These are phyloP conservation scores for Ambastaia sidthimunki DNA, from an alignment of 2,797 vertebrate genomes.

Conservation along the genomic window DNA sequence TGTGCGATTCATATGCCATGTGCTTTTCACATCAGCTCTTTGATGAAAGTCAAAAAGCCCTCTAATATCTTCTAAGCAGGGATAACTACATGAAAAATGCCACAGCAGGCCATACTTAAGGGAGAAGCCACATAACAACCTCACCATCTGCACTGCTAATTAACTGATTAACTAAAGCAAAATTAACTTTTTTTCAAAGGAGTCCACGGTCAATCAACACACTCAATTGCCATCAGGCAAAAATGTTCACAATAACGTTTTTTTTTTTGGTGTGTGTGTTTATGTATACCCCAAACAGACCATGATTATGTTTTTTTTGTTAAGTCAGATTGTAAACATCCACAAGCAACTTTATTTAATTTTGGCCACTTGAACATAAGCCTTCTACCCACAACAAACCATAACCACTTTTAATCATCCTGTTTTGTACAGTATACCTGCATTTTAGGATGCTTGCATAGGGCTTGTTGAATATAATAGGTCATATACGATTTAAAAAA, in stretches of 20 bases:
- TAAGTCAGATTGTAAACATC: too few species aligned
- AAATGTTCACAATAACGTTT: not conserved
- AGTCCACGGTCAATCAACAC: not conserved
- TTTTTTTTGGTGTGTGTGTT: not conserved
- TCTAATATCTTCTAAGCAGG: constrained; percentile 43
- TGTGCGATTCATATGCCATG: constrained; percentile 75
- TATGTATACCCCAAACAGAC: too few species aligned
- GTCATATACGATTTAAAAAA: too few species aligned
- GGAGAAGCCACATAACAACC: constrained; percentile 27
- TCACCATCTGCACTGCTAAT: constrained; percentile 45
- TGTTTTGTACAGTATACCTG: too few species aligned
- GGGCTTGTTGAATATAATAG: too few species aligned
- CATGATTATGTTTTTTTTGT: too few species aligned
- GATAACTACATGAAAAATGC: constrained; percentile 41
- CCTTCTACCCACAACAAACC: too few species aligned
- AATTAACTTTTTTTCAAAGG: constrained; percentile 24
- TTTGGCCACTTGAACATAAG: too few species aligned
- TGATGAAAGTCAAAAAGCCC: constrained; percentile 33
- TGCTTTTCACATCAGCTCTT: constrained; percentile 43
- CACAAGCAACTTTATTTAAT: too few species aligned
- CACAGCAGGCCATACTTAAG: constrained; percentile 15
- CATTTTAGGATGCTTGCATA: too few species aligned
- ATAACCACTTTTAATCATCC: too few species aligned
- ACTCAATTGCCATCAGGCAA: constrained; percentile 6
- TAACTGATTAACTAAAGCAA: constrained; percentile 37